phyloP scores from a whole-genome alignment of 2,888 invertebrate species.

The Ctena decussata region DNA sequence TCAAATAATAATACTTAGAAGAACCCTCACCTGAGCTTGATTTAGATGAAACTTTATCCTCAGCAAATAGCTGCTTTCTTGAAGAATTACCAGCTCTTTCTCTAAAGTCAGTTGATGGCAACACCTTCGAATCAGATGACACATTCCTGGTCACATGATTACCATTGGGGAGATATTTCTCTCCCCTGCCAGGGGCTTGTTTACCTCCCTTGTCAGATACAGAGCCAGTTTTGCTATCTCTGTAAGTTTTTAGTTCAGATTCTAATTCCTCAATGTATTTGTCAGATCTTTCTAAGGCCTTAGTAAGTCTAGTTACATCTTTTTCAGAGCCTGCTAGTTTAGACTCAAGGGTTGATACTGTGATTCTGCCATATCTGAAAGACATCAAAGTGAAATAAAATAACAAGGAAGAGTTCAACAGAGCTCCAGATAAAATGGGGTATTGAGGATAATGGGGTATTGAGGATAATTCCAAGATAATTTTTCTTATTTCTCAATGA shows the following conservation, averaged over 20 bases:
- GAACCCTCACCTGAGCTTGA: constrained; percentile 65
- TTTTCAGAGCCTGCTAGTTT: constrained; percentile 82
- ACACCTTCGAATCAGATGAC: constrained; percentile 53
- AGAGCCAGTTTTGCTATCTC: constrained; percentile 19
- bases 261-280: constrained; percentile 83
- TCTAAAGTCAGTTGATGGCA: constrained; percentile 43
- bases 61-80: constrained; percentile 71
- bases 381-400: too few relatives aligned
- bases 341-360: constrained; percentile 83
- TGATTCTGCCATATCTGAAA: constrained; percentile 83
- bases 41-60: constrained; percentile 49
- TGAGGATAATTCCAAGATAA: too few relatives aligned
- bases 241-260: constrained; percentile 68
- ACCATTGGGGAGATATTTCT: constrained; percentile 53
- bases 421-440: too few relatives aligned
- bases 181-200: constrained; percentile 31
- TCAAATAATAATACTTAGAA: constrained; percentile 64
- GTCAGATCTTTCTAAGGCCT: constrained; percentile 84
- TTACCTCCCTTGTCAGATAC: constrained; percentile 15
- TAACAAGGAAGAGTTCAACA: too few relatives aligned
- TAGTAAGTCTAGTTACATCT: constrained; percentile 81
- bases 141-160: constrained; percentile 42
- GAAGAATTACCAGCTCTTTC: constrained; percentile 55
- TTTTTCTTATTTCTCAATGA: too few relatives aligned
- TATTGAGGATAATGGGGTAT: too few relatives aligned